These are phyloP conservation scores for Setipinna tenuifilis DNA, from an alignment of 2,797 vertebrate genomes.

Conservation along the genomic window DNA sequence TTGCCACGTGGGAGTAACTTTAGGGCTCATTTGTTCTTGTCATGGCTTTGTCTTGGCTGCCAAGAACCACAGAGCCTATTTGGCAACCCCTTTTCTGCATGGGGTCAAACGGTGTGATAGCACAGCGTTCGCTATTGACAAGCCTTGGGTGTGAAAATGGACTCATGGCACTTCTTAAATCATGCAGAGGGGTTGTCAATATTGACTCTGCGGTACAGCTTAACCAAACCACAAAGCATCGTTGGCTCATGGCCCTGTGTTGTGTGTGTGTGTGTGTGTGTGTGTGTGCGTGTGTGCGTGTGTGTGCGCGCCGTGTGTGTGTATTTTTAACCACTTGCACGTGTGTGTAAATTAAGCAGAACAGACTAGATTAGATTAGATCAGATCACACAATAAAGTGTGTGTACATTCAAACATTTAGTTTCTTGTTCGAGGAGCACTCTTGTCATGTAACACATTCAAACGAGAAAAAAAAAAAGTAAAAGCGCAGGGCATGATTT, in stretches of 20 bases:
- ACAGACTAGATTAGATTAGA: neutral
- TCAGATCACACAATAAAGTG: neutral
- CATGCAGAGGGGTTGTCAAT: constrained; percentile 63
- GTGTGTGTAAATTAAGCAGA: neutral
- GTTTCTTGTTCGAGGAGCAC: neutral
- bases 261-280: neutral
- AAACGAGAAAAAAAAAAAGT: neutral
- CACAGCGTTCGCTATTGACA: constrained; percentile 37
- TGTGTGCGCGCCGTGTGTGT: neutral
- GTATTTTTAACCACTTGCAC: neutral
- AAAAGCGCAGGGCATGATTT: neutral
- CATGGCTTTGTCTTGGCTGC: constrained; percentile 34
- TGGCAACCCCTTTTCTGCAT: constrained; percentile 41
- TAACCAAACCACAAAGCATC: constrained; percentile 46
- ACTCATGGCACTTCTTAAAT: constrained; percentile 32
- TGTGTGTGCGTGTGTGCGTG: neutral
- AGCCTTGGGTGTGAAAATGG: constrained; percentile 55
- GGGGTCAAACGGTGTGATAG: constrained; percentile 32
- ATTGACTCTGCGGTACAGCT: constrained; percentile 59
- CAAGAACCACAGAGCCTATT: constrained; percentile 28
- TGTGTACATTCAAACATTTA: neutral
- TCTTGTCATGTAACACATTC: neutral
- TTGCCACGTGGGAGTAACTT: constrained; percentile 38
- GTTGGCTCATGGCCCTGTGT: constrained; percentile 29
- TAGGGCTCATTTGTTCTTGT: constrained; percentile 31